Evolutionary conservation across 2,113 vertebrate species (phyloP), one percentile per base, ranked within the genome.

Genomic region (Dipodomys ordii): DNA sequence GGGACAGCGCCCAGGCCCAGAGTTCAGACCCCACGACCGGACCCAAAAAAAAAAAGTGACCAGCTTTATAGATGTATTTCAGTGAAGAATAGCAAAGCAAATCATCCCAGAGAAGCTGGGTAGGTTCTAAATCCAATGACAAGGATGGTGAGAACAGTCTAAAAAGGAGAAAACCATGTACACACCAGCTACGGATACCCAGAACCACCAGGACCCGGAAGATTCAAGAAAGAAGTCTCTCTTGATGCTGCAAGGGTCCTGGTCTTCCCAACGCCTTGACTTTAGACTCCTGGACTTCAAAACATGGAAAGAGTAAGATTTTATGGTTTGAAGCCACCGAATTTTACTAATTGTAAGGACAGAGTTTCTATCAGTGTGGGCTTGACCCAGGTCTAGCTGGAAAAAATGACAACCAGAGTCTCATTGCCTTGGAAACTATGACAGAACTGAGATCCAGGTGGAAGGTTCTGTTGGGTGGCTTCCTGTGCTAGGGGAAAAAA

Each of bases 281-380:
- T 90, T 86, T 57, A 73, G n/a, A 77, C 44, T 60, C 44, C 39
- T 46, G 27, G 20, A 35, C 76, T 89, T 57, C 18, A 35, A 15
- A 79, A 83, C 25, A 44, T 1, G 8, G 25, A 89, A 4, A 68
- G 2, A 77, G 90, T 39, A 79, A 60, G 77, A 30, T 44, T 87
- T 25, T 49, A 4, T 46, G 67, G 53, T 71, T 69, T 62, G 44
- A 85, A 88, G 76, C 23, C 27, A 80, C 13, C 71, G 25, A 25
- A 11, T 46, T 89, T 86, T 68, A 32, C 57, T 69, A 77, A 77
- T 32, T 88, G 57, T 39, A 20, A 93, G 23, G 78, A 67, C 78
- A 64, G 16, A 25, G 11, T 71, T 83, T 68, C 16, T 35, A 46
- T 72, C 28, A 18, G 23, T 62, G 60, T 83, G 73, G 12, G 32